Evolutionary conservation across 2,113 vertebrate genomes (phyloP).

Genomic region (Murina feae): DNA sequence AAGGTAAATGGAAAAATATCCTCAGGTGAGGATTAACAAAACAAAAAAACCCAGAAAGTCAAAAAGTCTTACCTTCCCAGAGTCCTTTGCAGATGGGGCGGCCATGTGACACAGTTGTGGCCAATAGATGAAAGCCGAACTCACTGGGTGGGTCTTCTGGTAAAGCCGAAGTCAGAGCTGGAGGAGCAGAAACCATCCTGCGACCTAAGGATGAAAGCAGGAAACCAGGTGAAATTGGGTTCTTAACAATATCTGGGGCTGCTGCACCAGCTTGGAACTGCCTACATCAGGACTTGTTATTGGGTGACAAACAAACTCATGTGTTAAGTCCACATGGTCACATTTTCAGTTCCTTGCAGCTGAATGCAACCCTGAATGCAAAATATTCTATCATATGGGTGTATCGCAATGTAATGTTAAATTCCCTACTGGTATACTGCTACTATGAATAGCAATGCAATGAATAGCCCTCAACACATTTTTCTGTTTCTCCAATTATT

Average conservation of each 20-base stretch:
- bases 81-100: not conserved
- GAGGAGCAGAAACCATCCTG: not conserved
- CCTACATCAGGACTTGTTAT: not conserved
- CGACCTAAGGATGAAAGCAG: not conserved
- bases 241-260: not conserved
- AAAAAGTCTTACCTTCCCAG: not conserved
- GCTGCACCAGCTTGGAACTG: not conserved
- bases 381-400: not conserved
- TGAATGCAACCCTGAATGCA: not conserved
- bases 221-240: not conserved
- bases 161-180: not conserved
- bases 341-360: not conserved
- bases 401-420: not conserved
- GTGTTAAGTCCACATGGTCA: not conserved
- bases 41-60: not conserved
- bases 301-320: not conserved
- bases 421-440: not conserved
- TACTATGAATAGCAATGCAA: not conserved
- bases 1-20: not conserved
- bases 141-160: not conserved
- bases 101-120: not conserved
- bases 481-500: not conserved
- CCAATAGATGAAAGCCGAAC: not conserved
- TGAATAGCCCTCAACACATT: not conserved
- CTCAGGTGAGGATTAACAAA: not conserved